phyloP scores from a whole-genome alignment of 2,797 vertebrate genomes.

The Decapterus maruadsi region DNA sequence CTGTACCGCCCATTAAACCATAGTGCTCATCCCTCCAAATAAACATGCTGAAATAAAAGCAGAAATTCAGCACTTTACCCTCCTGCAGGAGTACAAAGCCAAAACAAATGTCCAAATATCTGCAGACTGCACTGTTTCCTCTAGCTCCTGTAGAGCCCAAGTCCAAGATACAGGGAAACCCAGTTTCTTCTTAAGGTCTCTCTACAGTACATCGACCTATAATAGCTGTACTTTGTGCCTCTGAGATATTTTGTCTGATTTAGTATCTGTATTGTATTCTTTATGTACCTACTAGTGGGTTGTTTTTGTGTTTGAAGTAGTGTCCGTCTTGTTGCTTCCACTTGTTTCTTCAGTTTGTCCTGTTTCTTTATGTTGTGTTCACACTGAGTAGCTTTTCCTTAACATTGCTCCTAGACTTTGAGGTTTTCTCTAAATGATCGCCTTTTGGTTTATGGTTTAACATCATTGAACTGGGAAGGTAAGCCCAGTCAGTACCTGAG shows the following conservation, averaged over 20 bases:
- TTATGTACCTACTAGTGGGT: background rate
- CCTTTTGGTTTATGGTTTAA: conserved; percentile 7
- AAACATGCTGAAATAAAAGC: conserved; percentile 11
- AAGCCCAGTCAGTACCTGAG: conserved; percentile 30
- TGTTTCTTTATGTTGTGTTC: conserved; percentile 5
- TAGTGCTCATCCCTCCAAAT: background rate
- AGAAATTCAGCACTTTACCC: conserved; percentile 24
- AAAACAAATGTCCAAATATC: conserved; percentile 26
- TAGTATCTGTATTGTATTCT: conserved; percentile 14
- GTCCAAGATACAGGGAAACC: conserved; percentile 2
- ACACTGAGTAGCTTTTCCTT: background rate
- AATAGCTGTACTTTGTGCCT: conserved; percentile 24
- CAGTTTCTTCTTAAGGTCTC: background rate
- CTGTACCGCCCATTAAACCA: background rate
- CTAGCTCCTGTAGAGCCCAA: conserved; percentile 39
- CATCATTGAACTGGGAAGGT: conserved; percentile 19
- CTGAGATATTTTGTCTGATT: conserved; percentile 9
- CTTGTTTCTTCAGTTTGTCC: background rate
- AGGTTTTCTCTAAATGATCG: conserved; percentile 20
- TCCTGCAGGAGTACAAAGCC: conserved; percentile 7
- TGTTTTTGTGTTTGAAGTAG: conserved; percentile 8
- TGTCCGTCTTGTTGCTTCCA: conserved; percentile 7
- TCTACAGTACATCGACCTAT: background rate
- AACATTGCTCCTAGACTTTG: background rate
- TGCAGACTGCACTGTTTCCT: conserved; percentile 49